Evolutionary conservation across 2,888 invertebrate species (phyloP).

Genomic region (Eurois occulta): DNA sequence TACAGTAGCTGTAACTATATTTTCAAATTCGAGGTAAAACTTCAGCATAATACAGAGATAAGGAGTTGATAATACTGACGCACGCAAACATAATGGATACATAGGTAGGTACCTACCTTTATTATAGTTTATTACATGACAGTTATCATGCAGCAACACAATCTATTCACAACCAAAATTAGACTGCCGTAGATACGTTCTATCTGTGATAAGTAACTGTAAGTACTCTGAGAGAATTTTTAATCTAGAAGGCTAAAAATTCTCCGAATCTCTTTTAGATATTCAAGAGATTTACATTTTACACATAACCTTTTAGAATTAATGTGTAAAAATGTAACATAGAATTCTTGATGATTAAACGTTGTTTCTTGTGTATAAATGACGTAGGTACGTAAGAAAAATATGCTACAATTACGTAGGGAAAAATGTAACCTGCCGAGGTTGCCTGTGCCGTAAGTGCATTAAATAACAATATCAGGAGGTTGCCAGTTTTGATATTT

Average conservation of each 20-base stretch:
- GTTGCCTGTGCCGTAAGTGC: background rate
- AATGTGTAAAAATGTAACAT: no score
- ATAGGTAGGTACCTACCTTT: background rate
- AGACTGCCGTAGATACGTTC: background rate
- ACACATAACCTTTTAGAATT: no score
- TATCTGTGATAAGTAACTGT: background rate
- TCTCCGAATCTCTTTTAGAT: background rate
- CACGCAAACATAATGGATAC: background rate
- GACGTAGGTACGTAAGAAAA: no score
- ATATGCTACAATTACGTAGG: no score
- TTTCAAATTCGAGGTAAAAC: background rate
- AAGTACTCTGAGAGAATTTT: background rate
- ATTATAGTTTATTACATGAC: background rate
- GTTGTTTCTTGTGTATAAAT: background rate
- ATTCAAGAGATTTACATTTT: no score
- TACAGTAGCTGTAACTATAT: background rate
- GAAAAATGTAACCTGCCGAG: background rate
- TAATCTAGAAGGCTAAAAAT: background rate
- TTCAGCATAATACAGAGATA: background rate
- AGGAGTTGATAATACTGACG: background rate
- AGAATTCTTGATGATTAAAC: background rate
- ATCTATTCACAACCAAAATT: background rate
- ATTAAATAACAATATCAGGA: background rate
- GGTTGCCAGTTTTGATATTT: background rate
- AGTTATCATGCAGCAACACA: background rate